Base-by-base conservation (phyloP, 2,888 invertebrate genomes). In the Phaonia tiefii region DNA sequence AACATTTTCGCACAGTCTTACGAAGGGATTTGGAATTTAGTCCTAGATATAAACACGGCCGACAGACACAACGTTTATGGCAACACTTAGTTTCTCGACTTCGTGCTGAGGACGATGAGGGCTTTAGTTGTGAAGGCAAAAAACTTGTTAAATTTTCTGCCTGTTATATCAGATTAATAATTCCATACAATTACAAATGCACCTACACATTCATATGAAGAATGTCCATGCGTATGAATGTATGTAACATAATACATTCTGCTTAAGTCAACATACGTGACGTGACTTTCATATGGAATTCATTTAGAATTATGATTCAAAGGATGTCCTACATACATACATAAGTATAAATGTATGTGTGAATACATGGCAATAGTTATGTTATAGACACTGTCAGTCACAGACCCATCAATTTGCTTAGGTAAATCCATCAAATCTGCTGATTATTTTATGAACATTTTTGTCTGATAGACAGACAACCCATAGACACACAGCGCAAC, bases 281-380 rank as follows among this genome's bases (percentile, higher is more conserved):
- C 77, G 77, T 77, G 77, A 80, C 67, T 80, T 37, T 3, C 8
- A 39, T 70, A 60, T 1, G n/a, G 63, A 63, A 63, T 42, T 63
- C 22, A 63, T 13, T 56, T 63, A 3, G 11, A 15, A 31, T 63
- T 54, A 31, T 42, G 22, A 42, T 60, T 7, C 31, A 54, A 37
- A 22, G 49, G 51, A 51, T 67, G 49, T n/a, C n/a, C n/a, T n/a
- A n/a, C n/a, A n/a, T n/a, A n/a, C n/a, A n/a, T n/a, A n/a, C 17
- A 8, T 67, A 13, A 42, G 39, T 63, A 51, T 49, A 46, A 49
- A 37, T 31, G 26, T 56, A 37, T 37, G 37, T 39, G 8, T 31
- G 31, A 31, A 31, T 8, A 8, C 31, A 31, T 31, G 31, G 8
- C 8, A 8, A 31, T 31, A 8, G 31, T 5, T 31, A 3, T 31